Evolutionary conservation across 2,797 vertebrate species (phyloP).

Genomic region (Artibeus lituratus): DNA sequence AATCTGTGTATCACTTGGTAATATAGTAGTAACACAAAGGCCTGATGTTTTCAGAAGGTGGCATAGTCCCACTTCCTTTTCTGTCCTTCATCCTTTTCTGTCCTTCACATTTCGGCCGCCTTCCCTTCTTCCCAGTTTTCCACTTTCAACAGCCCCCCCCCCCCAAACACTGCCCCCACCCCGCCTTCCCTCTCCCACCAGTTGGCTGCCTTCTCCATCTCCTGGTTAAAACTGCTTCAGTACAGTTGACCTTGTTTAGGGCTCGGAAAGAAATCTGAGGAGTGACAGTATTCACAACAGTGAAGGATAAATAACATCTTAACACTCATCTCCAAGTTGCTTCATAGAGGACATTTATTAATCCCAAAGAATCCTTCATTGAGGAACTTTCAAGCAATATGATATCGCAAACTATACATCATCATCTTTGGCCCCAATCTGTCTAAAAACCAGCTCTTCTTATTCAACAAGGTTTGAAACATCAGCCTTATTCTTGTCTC

Average conservation of each 20-base stretch:
- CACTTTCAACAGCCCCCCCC: neutral
- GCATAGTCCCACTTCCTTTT: neutral
- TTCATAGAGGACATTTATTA: neutral
- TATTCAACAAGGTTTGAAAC: neutral
- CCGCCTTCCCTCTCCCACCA: neutral
- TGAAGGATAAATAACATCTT: neutral
- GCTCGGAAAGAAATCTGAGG: neutral
- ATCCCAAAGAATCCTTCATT: neutral
- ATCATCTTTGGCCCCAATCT: neutral
- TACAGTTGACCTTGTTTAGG: neutral
- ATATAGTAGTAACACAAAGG: neutral
- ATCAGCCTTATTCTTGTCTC: neutral
- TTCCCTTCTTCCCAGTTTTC: neutral
- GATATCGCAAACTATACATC: neutral
- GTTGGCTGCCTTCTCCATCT: neutral
- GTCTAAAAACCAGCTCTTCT: neutral
- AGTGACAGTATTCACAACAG: neutral
- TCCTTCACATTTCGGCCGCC: neutral
- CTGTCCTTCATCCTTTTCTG: neutral
- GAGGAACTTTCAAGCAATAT: neutral
- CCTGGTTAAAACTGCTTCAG: neutral
- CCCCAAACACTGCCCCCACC: rapidly evolving
- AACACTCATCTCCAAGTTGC: neutral
- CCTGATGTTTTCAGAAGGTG: neutral
- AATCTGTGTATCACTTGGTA: neutral